These are phyloP conservation scores for Meganola albula DNA, from an alignment of 2,888 invertebrate genomes.

Conservation along the genomic window DNA sequence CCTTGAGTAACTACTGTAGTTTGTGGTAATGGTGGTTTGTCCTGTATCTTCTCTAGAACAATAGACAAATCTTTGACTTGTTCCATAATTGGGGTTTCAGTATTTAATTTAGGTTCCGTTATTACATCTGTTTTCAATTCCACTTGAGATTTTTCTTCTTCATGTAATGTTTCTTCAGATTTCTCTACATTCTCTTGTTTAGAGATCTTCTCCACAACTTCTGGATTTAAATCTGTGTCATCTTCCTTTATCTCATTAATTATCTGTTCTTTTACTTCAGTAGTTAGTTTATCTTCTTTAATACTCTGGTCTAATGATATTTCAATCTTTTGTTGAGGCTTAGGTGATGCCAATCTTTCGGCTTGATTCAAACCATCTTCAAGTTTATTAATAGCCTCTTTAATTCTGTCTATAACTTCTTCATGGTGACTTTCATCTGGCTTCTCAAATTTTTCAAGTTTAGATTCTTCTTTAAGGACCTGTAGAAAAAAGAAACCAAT, in stretches of 20 bases:
- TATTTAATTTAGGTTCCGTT: constrained; percentile 6
- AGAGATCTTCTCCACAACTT: too few species aligned
- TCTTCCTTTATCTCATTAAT: too few species aligned
- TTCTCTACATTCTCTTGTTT: too few species aligned
- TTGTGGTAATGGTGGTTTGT: too few species aligned
- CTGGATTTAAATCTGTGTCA: too few species aligned
- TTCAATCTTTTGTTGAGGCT: constrained; percentile 16
- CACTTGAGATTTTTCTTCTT: constrained; percentile 5
- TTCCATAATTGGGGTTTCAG: not conserved
- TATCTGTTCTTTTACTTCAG: constrained; percentile 9
- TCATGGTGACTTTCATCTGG: constrained; percentile 49
- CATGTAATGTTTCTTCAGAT: constrained; percentile 26
- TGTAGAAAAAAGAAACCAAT: too few species aligned
- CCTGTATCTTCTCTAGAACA: too few species aligned
- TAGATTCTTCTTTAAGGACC: constrained; percentile 53
- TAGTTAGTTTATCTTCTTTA: constrained; percentile 6
- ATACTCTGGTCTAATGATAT: constrained; percentile 3
- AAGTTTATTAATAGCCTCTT: constrained; percentile 61
- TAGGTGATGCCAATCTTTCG: constrained; percentile 33
- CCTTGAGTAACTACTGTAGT: too few species aligned
- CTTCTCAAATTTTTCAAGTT: constrained; percentile 56
- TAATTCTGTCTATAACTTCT: constrained; percentile 60
- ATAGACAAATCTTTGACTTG: too few species aligned
- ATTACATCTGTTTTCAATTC: constrained; percentile 1
- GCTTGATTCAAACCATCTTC: constrained; percentile 50